phyloP scores from a whole-genome alignment of 1,140 invertebrate genomes.

The Aphelenchoides besseyi region DNA sequence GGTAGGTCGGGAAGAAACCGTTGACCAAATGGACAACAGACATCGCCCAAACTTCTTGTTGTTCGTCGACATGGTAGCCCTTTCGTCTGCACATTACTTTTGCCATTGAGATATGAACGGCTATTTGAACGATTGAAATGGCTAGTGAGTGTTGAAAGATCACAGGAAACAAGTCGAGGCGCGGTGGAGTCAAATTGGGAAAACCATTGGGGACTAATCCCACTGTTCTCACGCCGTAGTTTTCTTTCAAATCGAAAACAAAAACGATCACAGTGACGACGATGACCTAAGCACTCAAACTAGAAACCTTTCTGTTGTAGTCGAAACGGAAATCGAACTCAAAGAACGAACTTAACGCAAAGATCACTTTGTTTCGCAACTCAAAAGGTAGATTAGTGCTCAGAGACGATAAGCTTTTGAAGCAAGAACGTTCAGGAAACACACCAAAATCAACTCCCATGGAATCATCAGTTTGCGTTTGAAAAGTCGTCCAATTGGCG shows the following conservation, averaged over 20 bases:
- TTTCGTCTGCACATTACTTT: neutral
- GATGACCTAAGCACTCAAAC: constrained; percentile 25
- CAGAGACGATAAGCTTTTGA: too few relatives aligned
- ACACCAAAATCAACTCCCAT: constrained; percentile 10
- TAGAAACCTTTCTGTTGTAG: too few relatives aligned
- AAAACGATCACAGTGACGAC: neutral
- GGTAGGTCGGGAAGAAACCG: constrained; percentile 14
- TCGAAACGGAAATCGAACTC: neutral
- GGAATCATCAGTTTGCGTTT: constrained; percentile 2
- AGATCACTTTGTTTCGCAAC: constrained; percentile 6
- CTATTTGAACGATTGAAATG: constrained; percentile 6
- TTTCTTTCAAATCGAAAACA: neutral
- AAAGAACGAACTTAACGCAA: neutral
- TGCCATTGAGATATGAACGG: constrained; percentile 8
- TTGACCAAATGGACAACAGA: neutral
- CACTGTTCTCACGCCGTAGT: constrained; percentile 4
- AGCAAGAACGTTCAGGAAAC: too few relatives aligned
- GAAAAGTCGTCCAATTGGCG: neutral
- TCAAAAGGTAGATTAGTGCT: too few relatives aligned
- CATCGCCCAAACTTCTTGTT: constrained; percentile 16
- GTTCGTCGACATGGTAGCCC: neutral
- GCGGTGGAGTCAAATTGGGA: neutral
- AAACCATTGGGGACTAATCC: neutral
- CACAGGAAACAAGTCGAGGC: neutral
- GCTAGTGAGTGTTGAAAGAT: constrained; percentile 6